These are phyloP conservation scores for Pseudococcus longispinus DNA, from an alignment of 2,888 invertebrate genomes.

Conservation along the genomic window DNA sequence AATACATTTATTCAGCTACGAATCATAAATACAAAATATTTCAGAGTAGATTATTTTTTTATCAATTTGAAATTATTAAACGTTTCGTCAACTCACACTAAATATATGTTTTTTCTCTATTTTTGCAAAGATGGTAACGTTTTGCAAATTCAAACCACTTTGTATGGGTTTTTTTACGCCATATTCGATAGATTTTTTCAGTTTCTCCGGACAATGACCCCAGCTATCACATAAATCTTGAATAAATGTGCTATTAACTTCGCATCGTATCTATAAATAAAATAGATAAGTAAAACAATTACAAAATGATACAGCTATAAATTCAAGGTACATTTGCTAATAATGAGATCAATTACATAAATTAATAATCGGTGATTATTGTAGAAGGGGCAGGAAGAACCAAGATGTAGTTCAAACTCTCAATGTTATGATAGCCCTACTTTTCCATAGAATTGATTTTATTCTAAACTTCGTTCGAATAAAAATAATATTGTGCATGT, in stretches of 20 bases:
- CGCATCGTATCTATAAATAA: neutral
- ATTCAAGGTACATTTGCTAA: neutral
- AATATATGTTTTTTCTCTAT: conserved; percentile 24
- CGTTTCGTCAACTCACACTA: neutral
- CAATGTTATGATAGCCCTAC: no score
- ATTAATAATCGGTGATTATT: no score
- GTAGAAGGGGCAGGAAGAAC: no score
- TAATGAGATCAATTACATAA: no score
- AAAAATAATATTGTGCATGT: no score
- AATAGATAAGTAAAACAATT: neutral
- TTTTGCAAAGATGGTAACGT: neutral
- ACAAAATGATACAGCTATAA: neutral
- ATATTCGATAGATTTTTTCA: neutral
- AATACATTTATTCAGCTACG: conserved; percentile 8
- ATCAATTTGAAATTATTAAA: neutral
- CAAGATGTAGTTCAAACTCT: no score
- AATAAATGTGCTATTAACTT: neutral
- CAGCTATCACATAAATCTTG: neutral
- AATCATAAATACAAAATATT: neutral
- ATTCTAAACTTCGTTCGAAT: no score
- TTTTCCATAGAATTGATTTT: no score
- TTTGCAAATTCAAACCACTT: neutral
- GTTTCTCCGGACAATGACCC: neutral
- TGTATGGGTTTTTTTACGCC: neutral
- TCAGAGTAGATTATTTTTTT: no score